Conservation (phyloP, 2,888 invertebrate genomes). For the Lamellibrachia columna region DNA sequence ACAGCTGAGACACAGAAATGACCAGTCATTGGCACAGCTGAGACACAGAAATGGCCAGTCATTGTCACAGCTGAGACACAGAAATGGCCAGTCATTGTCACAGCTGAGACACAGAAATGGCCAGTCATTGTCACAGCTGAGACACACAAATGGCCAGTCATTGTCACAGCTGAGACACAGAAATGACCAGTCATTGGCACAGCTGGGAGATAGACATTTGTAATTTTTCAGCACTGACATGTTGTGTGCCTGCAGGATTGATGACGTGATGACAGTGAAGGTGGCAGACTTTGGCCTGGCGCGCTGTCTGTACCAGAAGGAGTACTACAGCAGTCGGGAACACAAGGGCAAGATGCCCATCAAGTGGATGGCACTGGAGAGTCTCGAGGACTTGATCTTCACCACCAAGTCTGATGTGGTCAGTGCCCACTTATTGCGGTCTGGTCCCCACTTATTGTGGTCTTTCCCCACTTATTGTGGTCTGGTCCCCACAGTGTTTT, state of each 20-base stretch:
- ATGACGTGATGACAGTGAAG: conserved; percentile 51
- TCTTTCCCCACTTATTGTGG: neutral
- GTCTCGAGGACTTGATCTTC: conserved; percentile 65
- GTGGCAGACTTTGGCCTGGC: conserved; percentile 72
- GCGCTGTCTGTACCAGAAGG: conserved; percentile 69
- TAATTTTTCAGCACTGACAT: neutral
- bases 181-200: no score
- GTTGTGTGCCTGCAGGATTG: neutral
- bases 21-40: no score
- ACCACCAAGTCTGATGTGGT: conserved; percentile 68
- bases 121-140: no score
- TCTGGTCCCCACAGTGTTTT: neutral
- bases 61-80: no score
- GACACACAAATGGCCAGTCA: no score
- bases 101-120: no score
- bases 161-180: no score
- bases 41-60: no score
- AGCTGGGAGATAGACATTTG: no score
- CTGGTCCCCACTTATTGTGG: neutral
- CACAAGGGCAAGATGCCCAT: conserved; percentile 67
- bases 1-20: no score
- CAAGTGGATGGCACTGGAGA: conserved; percentile 70
- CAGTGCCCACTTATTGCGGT: conserved; percentile 39
- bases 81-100: no score
- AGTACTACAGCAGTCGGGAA: conserved; percentile 68